Conservation (phyloP, 2,113 vertebrate genomes). For the Neogobius melanostomus region DNA sequence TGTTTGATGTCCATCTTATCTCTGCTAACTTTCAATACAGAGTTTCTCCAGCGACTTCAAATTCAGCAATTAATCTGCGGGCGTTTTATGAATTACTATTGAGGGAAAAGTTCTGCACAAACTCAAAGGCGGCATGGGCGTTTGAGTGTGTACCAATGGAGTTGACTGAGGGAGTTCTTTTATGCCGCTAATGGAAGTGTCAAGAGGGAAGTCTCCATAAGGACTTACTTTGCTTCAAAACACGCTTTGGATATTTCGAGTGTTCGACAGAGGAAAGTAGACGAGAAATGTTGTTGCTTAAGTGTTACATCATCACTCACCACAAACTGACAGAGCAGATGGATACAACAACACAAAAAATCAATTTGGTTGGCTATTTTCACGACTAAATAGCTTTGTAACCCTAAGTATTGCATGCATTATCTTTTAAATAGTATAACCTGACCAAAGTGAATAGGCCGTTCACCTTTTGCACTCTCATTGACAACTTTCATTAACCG, state of each 20-base stretch:
- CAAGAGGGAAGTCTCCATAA: slow-evolving; percentile 26
- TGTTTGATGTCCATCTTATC: slow-evolving; percentile 85
- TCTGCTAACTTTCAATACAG: slow-evolving; percentile 69
- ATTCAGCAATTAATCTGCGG: slow-evolving; percentile 75
- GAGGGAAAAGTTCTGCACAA: slow-evolving; percentile 59
- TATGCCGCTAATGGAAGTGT: slow-evolving; percentile 58
- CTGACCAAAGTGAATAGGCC: too few relatives aligned
- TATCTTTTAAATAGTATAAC: too few relatives aligned
- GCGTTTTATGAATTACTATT: slow-evolving; percentile 61
- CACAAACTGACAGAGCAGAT: too few relatives aligned
- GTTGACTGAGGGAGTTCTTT: slow-evolving; percentile 55
- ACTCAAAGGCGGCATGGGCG: slow-evolving; percentile 44
- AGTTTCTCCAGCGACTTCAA: slow-evolving; percentile 71
- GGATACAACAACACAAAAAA: too few relatives aligned
- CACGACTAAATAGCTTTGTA: too few relatives aligned
- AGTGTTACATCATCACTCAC: not conserved
- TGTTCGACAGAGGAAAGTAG: not conserved
- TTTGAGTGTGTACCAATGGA: slow-evolving; percentile 34
- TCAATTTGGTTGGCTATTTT: too few relatives aligned
- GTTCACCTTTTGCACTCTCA: too few relatives aligned
- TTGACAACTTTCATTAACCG: too few relatives aligned
- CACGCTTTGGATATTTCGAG: not conserved
- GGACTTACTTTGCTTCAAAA: slow-evolving; percentile 47
- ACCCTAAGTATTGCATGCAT: too few relatives aligned
- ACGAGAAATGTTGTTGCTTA: not conserved